Evolutionary conservation across 2,888 invertebrate genomes (phyloP).

Genomic region (Phrixothrix hirtus): DNA sequence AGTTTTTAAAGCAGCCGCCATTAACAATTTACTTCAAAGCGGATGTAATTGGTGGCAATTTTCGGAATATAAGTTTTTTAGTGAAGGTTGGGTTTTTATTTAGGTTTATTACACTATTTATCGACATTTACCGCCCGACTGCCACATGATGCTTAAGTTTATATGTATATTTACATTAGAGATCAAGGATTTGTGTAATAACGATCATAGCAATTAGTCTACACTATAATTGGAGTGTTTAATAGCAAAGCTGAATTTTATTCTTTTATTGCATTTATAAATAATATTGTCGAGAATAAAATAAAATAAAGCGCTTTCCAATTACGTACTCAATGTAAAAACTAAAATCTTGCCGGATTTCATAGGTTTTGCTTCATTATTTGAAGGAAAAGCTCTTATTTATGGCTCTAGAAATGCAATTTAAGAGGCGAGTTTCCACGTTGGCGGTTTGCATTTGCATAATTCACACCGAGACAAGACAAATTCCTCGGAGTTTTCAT

Average conservation of each 20-base stretch:
- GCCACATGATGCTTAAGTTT: constrained; percentile 23
- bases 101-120: constrained; percentile 26
- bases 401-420: constrained; percentile 51
- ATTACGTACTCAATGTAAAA: constrained; percentile 13
- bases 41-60: constrained; percentile 30
- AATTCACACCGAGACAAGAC: constrained; percentile 54
- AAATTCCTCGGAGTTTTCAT: constrained; percentile 53
- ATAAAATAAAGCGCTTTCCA: constrained; percentile 3
- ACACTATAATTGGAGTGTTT: constrained; percentile 13
- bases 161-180: constrained; percentile 25
- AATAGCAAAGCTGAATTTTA: not conserved
- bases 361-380: constrained; percentile 33
- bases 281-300: not conserved
- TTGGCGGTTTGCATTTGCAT: constrained; percentile 52
- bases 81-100: constrained; percentile 23
- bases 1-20: constrained; percentile 27
- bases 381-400: constrained; percentile 45
- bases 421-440: constrained; percentile 52
- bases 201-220: constrained; percentile 3
- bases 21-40: constrained; percentile 30
- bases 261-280: constrained; percentile 1
- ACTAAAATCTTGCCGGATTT: constrained; percentile 14
- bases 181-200: constrained; percentile 1
- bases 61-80: constrained; percentile 16
- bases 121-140: constrained; percentile 30